Base-by-base conservation (phyloP, 2,888 invertebrate species). In the Scaptomyza flava region DNA sequence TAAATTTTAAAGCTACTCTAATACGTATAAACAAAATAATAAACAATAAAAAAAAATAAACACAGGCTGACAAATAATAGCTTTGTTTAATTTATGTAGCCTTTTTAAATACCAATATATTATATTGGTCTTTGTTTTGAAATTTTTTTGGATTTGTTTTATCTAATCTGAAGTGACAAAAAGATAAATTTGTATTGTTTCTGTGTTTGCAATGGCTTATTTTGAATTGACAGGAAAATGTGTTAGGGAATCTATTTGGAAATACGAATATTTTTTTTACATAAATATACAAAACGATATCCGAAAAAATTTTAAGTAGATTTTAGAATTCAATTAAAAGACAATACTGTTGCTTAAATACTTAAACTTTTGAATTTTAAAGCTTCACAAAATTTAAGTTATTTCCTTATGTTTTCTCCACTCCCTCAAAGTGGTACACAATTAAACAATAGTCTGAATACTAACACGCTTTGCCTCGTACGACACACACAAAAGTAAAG, bases 61-160 rank as follows among this genome's bases (percentile, higher is more conserved):
- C 47, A 41, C 30, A 30, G 14, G 0, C 63, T 64, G 77, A 77
- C 77, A 77, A 81, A 81, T 82, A 73, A 70, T 68, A 46, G 58
- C 50, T 58, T 48, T 48, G 45, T 6, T 38, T 79, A 71, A 81
- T 81, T 86, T 82, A 86, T 82, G 70, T 53, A 50, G 59, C 48
- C 63, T 77, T 65, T 70, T 68, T 56, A 43, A 64, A 70, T 73
- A 43, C 69, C 72, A 47, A 41, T 50, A 43, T 38, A 31, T 56
- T 43, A 27, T 27, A 41, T 20, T 36, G 42, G 27, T 47, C 33
- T 71, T 43, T 51, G 36, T 62, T 20, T 50, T 45, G 9, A 8
- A 27, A 45, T 41, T 60, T 53, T 53, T 41, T 53, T 30, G 34
- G 65, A 51, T 45, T 52, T 54, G n/a, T 27, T 53, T 38, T 20